Percentiles rank a stretch among this genome's conserved stretches.
These are phyloP conservation scores for Rhagologus leucostigma DNA, from an alignment of 2,113 vertebrate genomes.

Conservation along the genomic window DNA sequence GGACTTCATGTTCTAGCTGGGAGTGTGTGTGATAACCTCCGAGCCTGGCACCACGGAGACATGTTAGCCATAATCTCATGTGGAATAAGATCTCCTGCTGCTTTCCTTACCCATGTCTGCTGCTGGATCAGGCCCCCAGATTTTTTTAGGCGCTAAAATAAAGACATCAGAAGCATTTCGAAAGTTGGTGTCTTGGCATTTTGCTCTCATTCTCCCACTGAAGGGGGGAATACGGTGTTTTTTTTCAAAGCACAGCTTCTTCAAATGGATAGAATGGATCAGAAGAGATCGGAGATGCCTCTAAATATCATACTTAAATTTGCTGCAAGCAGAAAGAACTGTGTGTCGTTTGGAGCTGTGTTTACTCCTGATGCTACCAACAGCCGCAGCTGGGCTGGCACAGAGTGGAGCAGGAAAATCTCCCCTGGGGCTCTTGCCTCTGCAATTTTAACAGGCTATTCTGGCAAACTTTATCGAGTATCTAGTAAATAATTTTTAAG, in stretches of 20 bases:
- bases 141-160: background rate
- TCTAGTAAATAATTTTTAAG: conserved; percentile 35
- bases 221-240: background rate
- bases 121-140: background rate
- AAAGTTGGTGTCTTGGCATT: background rate
- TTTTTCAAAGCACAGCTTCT: background rate
- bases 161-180: background rate
- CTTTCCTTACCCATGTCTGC: background rate
- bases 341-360: background rate
- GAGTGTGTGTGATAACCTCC: background rate
- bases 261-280: conserved; percentile 16
- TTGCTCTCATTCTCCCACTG: background rate
- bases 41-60: background rate
- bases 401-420: background rate
- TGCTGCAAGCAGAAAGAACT: conserved; percentile 14
- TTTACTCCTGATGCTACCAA: background rate
- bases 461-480: background rate
- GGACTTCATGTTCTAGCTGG: background rate
- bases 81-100: background rate
- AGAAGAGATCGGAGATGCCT: conserved; percentile 33
- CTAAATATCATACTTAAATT: background rate
- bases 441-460: background rate
- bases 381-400: background rate
- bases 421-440: background rate
- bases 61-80: background rate